Conservation (phyloP, 1,140 invertebrate genomes). For the Ceratina japonica region DNA sequence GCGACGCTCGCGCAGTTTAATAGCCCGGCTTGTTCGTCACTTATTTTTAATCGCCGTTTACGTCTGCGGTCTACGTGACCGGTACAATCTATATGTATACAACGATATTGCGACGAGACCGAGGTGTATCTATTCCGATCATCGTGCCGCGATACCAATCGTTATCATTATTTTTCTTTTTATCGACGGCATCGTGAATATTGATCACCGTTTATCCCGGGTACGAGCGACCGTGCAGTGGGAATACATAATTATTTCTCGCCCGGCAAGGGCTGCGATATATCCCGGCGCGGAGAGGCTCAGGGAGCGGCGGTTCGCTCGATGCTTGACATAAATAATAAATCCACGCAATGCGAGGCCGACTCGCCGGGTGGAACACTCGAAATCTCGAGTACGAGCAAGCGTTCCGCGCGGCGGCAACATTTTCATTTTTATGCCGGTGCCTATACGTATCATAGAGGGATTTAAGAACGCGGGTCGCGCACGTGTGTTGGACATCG, state of each 20-base stretch:
- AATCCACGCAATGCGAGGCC: constrained; percentile 15
- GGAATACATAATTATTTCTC: constrained; percentile 23
- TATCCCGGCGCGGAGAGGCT: background rate
- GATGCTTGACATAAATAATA: constrained; percentile 36
- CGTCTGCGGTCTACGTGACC: too few species aligned
- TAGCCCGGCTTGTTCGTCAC: constrained; percentile 17
- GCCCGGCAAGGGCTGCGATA: background rate
- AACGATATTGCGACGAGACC: background rate
- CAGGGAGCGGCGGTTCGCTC: background rate
- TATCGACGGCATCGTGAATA: constrained; percentile 23
- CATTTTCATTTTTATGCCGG: constrained; percentile 48
- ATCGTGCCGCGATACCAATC: constrained; percentile 22
- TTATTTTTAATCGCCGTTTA: too few species aligned
- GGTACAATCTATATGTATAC: background rate
- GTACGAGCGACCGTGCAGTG: background rate
- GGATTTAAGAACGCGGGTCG: background rate
- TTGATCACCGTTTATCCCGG: constrained; percentile 27
- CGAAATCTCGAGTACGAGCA: constrained; percentile 42
- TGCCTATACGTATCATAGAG: background rate
- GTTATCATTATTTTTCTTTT: constrained; percentile 40
- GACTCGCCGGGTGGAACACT: constrained; percentile 21
- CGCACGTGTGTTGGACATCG: constrained; percentile 19
- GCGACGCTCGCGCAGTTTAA: constrained; percentile 57
- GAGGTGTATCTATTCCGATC: background rate
- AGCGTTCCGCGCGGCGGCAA: constrained; percentile 32